Percentiles rank a stretch among this genome's conserved stretches.
These are phyloP conservation scores for Bucco capensis DNA, from an alignment of 2,113 vertebrate species.

Conservation along the genomic window DNA sequence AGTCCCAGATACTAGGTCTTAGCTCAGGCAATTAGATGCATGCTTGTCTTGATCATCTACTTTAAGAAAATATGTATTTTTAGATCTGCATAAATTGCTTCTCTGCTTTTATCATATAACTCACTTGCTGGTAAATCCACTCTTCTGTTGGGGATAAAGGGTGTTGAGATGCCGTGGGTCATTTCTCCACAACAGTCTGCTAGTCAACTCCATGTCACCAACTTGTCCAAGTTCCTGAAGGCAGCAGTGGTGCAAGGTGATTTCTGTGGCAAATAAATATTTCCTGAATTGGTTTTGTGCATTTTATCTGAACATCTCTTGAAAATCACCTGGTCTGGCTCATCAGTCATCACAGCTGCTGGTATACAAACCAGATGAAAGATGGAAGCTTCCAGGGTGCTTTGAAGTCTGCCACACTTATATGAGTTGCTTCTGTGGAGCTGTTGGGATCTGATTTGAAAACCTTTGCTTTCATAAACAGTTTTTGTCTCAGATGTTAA, in stretches of 20 bases:
- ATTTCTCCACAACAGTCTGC: not conserved
- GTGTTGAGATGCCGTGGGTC: accelerated
- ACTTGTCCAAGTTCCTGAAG: not conserved
- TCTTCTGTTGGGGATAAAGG: accelerated
- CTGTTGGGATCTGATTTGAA: not conserved
- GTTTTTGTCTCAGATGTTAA: not conserved
- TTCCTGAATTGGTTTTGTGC: not conserved
- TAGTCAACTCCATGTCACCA: accelerated
- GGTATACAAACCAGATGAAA: not conserved
- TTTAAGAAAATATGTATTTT: not conserved
- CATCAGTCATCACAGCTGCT: not conserved
- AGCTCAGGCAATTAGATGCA: not conserved
- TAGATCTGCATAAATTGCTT: not conserved
- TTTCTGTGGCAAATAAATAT: not conserved
- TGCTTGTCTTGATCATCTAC: not conserved
- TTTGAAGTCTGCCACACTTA: not conserved
- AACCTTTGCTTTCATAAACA: constrained; percentile 15
- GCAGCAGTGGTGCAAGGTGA: not conserved
- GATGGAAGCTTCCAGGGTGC: not conserved
- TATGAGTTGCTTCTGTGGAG: not conserved
- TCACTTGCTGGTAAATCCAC: not conserved
- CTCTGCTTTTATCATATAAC: not conserved
- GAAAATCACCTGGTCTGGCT: not conserved
- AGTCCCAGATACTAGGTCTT: not conserved
- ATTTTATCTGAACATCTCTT: not conserved